Evolutionary conservation across 2,888 invertebrate genomes (phyloP).

Genomic region (Ernsta delagoae): DNA sequence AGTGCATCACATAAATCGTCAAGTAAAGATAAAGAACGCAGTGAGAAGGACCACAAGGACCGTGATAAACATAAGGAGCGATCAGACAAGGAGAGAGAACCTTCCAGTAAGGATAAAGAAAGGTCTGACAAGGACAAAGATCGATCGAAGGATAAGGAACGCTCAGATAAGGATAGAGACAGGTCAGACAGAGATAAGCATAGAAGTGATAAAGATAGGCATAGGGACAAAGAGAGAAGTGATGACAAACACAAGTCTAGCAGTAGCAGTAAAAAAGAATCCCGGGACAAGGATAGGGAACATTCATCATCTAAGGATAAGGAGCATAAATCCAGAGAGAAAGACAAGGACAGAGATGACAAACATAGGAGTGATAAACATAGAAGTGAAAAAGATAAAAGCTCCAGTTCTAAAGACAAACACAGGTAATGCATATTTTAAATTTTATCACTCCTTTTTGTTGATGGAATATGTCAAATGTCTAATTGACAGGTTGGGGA

Average conservation of each 20-base stretch:
- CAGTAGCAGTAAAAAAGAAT: constrained; percentile 58
- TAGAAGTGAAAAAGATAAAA: constrained; percentile 75
- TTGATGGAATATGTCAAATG: too few relatives aligned
- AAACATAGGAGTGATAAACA: constrained; percentile 66
- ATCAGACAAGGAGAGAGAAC: constrained; percentile 52
- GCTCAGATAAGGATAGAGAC: constrained; percentile 65
- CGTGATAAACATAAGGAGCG: constrained; percentile 57
- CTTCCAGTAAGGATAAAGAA: constrained; percentile 60
- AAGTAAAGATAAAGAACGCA: constrained; percentile 80
- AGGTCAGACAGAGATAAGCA: constrained; percentile 63
- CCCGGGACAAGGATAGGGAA: constrained; percentile 55
- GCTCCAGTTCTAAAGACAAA: constrained; percentile 83
- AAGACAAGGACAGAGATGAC: constrained; percentile 51
- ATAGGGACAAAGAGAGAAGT: constrained; percentile 56
- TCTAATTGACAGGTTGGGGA: too few relatives aligned
- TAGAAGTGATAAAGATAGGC: constrained; percentile 72
- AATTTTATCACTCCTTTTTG: too few relatives aligned
- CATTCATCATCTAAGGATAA: constrained; percentile 50
- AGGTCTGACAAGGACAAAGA: constrained; percentile 75
- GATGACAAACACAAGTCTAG: constrained; percentile 58
- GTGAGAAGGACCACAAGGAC: constrained; percentile 54
- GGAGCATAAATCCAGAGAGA: constrained; percentile 71
- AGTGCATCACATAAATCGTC: constrained; percentile 83
- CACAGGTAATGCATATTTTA: constrained; percentile 82
- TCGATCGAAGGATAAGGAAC: constrained; percentile 42